A percentile compares a stretch with the other conserved stretches of the same genome.
These are phyloP conservation scores for Lepus oiostolus DNA, from an alignment of 2,797 vertebrate species.

Conservation along the genomic window DNA sequence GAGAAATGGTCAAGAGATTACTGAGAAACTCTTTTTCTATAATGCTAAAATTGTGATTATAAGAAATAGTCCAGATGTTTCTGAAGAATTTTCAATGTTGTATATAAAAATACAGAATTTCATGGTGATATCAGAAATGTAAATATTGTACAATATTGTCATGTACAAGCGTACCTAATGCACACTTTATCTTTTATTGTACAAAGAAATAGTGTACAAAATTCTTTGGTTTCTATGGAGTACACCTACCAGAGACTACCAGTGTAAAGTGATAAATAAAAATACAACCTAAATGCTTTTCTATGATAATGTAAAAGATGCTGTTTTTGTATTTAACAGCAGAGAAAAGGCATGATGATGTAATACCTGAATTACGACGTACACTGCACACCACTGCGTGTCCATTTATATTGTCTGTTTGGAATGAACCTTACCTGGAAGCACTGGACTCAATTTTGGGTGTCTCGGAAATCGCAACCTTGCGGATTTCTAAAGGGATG, in stretches of 20 bases:
- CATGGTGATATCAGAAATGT: constrained; percentile 97
- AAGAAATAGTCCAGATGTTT: constrained; percentile 99
- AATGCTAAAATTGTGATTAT: constrained; percentile 94
- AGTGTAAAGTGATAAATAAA: constrained; percentile 94
- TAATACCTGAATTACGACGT: constrained; percentile 89
- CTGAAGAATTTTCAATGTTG: constrained; percentile 99
- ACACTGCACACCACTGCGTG: constrained; percentile 90
- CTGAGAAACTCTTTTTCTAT: constrained; percentile 96
- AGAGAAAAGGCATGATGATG: constrained; percentile 91
- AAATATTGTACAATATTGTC: constrained; percentile 99
- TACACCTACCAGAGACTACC: constrained; percentile 94
- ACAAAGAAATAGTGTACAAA: constrained; percentile 98
- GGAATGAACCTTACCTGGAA: constrained; percentile 93
- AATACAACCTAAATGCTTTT: constrained; percentile 97
- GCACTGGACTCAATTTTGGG: constrained; percentile 84
- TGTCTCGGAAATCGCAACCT: constrained; percentile 86
- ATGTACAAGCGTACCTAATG: constrained; percentile 99
- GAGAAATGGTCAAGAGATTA: constrained; percentile 95
- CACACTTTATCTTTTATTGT: constrained; percentile 99
- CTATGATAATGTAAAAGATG: constrained; percentile 94
- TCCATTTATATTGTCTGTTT: constrained; percentile 88
- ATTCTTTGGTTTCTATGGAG: constrained; percentile 98
- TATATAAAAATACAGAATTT: constrained; percentile 99
- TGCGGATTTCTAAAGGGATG: constrained; percentile 84
- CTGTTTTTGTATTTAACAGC: constrained; percentile 94